These are phyloP conservation scores for mouse (Mus musculus) DNA, from an alignment of 2,113 vertebrate genomes.

Conservation along the genomic window DNA sequence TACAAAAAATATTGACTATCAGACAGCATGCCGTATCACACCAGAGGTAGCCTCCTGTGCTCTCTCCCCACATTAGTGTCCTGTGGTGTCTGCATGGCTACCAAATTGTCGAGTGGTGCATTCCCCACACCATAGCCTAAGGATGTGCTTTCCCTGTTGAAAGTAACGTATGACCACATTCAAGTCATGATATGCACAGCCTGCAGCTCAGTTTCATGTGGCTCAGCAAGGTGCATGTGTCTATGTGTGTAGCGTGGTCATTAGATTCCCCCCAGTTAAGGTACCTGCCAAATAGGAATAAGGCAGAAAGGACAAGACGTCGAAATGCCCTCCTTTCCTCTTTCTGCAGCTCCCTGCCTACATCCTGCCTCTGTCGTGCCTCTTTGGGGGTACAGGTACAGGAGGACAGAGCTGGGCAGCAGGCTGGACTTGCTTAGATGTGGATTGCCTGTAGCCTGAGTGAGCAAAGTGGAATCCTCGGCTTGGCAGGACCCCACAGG, in stretches of 20 bases:
- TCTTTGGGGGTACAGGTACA: background rate
- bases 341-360: too few species aligned
- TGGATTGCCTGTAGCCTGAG: background rate
- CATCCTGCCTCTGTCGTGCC: background rate
- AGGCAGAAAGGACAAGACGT: background rate
- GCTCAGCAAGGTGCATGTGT: background rate
- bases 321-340: background rate
- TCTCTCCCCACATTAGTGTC: background rate
- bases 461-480: background rate
- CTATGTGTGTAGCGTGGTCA: too few species aligned
- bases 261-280: background rate
- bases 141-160: background rate
- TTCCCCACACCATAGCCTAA: background rate
- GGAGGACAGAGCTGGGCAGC: background rate
- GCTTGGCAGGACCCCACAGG: background rate
- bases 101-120: too few species aligned
- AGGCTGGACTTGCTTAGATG: background rate
- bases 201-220: background rate
- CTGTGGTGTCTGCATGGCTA: too few species aligned
- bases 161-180: background rate
- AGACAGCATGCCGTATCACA: background rate
- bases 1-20: background rate
- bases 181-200: background rate
- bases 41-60: background rate
- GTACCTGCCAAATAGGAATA: background rate